Conservation (phyloP, 64 coral and sea anemone genomes). For the Actinia tenebrosa region DNA sequence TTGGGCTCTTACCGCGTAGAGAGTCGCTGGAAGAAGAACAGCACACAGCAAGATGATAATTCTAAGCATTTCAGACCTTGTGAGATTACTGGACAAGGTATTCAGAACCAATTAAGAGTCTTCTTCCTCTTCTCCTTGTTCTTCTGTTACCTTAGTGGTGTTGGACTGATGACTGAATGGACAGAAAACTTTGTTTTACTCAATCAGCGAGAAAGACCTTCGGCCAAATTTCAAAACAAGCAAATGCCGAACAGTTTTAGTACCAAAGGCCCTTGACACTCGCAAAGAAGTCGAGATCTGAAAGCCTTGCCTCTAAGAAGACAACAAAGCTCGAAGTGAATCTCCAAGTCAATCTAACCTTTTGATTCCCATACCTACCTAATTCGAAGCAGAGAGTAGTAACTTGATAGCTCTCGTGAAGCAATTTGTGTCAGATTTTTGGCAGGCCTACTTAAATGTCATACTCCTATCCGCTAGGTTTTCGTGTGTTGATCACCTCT, state of each 20-base stretch:
- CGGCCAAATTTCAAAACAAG: background rate
- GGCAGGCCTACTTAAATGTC: background rate
- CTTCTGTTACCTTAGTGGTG: background rate
- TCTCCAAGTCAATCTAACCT: background rate
- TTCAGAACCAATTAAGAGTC: background rate
- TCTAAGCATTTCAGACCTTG: background rate
- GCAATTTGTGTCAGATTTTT: conserved; percentile 14
- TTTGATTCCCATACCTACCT: background rate
- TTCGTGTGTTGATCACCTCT: background rate
- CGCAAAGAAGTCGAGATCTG: background rate
- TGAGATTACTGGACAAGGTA: background rate
- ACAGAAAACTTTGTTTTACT: background rate
- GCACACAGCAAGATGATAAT: background rate
- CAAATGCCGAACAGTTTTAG: background rate
- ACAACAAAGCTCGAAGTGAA: background rate
- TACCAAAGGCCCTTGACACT: background rate
- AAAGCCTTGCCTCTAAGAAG: background rate
- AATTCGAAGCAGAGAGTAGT: background rate
- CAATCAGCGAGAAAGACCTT: background rate
- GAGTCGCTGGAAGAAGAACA: background rate
- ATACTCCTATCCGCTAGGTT: background rate
- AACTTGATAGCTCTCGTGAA: background rate
- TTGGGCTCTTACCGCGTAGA: background rate
- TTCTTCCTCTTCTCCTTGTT: background rate
- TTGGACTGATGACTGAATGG: background rate